phyloP scores from a whole-genome alignment of 2,797 vertebrate genomes.

The Morus bassanus region DNA sequence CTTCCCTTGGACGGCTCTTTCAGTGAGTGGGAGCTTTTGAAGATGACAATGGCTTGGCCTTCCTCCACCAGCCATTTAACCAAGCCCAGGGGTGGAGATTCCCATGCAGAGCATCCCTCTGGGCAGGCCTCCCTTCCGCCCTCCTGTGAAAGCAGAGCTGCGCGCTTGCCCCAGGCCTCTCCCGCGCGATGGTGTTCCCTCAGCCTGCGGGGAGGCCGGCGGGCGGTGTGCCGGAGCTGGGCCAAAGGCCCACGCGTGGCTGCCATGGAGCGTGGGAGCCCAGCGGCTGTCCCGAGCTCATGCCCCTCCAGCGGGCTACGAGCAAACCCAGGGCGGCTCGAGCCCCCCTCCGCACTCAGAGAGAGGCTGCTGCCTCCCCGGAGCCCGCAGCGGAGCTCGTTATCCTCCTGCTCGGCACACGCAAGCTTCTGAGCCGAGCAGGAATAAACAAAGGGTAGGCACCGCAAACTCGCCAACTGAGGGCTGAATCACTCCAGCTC shows the following conservation, averaged over 20 bases:
- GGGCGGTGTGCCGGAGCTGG: background rate
- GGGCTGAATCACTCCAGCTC: background rate
- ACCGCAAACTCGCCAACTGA: background rate
- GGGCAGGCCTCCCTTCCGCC: background rate
- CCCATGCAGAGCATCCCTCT: background rate
- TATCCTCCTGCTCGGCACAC: background rate
- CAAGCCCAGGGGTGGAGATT: background rate
- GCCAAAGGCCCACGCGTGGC: accelerated
- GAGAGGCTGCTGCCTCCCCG: background rate
- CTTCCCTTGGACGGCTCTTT: background rate
- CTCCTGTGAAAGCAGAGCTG: background rate
- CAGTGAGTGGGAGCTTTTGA: background rate
- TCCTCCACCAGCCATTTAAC: background rate
- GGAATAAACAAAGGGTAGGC: background rate
- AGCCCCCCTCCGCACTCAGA: background rate
- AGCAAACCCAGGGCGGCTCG: background rate
- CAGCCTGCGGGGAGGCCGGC: accelerated
- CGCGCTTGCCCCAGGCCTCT: background rate
- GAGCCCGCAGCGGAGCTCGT: background rate
- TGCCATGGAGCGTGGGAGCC: background rate
- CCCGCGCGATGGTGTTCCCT: accelerated
- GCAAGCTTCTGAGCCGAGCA: background rate
- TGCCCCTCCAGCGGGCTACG: accelerated
- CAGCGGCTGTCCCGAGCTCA: background rate
- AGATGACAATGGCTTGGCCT: background rate